phyloP scores from a whole-genome alignment of 2,113 vertebrate species.

The Oryctolagus cuniculus region mOryCun1.1 NC_091453.1:9559501-9560000 shows the following conservation, averaged over 20 bases:
- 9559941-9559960: slow-evolving; percentile 97
- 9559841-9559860: slow-evolving; percentile 96
- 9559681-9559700: slow-evolving; percentile 99
- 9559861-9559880: slow-evolving; percentile 99
- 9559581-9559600: slow-evolving; percentile 98
- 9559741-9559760: slow-evolving; percentile 99
- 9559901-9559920: slow-evolving; percentile 99
- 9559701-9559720: slow-evolving; percentile 99
- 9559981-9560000: slow-evolving; percentile 98
- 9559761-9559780: slow-evolving; percentile 99
- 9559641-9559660: slow-evolving; percentile 95
- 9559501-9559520: slow-evolving; percentile 99
- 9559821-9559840: slow-evolving; percentile 96
- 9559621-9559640: slow-evolving; percentile 89
- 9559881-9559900: slow-evolving; percentile 99
- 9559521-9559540: slow-evolving; percentile 98
- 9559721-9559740: slow-evolving; percentile 99
- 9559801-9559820: slow-evolving; percentile 97
- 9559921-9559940: slow-evolving; percentile 97
- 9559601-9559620: slow-evolving; percentile 96
- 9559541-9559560: slow-evolving; percentile 96
- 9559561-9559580: slow-evolving; percentile 96
- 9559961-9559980: slow-evolving; percentile 99
- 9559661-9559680: slow-evolving; percentile 97
- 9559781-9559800: slow-evolving; percentile 98